phyloP scores from a whole-genome alignment of 2,888 invertebrate species.

The Venusia cambrica region DNA sequence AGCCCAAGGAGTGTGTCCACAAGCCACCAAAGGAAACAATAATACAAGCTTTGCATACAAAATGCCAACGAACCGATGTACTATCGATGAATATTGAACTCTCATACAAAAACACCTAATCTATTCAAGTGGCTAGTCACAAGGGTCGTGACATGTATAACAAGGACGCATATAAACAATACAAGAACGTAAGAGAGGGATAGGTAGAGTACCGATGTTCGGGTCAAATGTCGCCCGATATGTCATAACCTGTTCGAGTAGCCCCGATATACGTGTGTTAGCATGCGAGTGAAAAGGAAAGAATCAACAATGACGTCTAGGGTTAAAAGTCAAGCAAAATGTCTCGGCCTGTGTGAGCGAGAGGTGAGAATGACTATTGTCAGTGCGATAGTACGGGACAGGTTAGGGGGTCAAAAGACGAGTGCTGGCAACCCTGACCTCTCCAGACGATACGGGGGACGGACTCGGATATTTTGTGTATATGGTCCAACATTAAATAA shows the following conservation, averaged over 20 bases:
- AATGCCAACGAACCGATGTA: slow-evolving; percentile 62
- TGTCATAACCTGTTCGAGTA: slow-evolving; percentile 77
- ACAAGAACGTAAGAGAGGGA: slow-evolving; percentile 57
- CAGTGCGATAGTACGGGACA: slow-evolving; percentile 45
- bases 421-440: slow-evolving; percentile 78
- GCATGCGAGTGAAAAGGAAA: slow-evolving; percentile 52
- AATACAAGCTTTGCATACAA: slow-evolving; percentile 59
- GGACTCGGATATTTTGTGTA: no score
- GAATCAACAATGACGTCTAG: slow-evolving; percentile 70
- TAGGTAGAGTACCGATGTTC: slow-evolving; percentile 51
- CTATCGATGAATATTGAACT: slow-evolving; percentile 79
- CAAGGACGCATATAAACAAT: slow-evolving; percentile 51
- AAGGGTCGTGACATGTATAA: slow-evolving; percentile 71
- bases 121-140: slow-evolving; percentile 77
- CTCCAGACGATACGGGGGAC: slow-evolving; percentile 60
- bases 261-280: slow-evolving; percentile 47
- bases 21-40: slow-evolving; percentile 41
- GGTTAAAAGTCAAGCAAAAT: slow-evolving; percentile 78
- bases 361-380: slow-evolving; percentile 44
- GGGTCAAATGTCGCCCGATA: slow-evolving; percentile 78
- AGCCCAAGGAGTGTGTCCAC: background rate
- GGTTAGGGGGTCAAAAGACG: slow-evolving; percentile 74
- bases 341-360: slow-evolving; percentile 70
- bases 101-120: slow-evolving; percentile 77
- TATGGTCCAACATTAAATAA: no score